Percentiles rank a stretch among this genome's conserved stretches.
phyloP scores from a whole-genome alignment of 1,140 invertebrate genomes.

The Helicoverpa zea region DNA sequence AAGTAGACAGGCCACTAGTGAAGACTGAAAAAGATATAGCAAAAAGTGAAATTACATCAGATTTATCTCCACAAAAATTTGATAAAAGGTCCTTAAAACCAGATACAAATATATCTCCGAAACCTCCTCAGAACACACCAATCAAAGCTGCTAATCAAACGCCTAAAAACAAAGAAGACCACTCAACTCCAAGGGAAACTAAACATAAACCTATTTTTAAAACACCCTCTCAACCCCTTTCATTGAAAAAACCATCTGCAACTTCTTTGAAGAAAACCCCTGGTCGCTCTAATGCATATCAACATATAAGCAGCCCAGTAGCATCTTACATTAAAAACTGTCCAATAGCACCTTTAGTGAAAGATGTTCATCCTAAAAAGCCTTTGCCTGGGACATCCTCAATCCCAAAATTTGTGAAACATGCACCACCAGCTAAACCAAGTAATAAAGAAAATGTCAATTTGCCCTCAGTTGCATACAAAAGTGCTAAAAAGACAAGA shows the following conservation, averaged over 20 bases:
- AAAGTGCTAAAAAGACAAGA: conserved; percentile 73
- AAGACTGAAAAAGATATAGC: conserved; percentile 4
- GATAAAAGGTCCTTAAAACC: not conserved
- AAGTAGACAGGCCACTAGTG: conserved; percentile 17
- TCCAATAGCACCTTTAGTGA: conserved; percentile 70
- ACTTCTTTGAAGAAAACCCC: conserved; percentile 64
- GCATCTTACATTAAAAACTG: conserved; percentile 74
- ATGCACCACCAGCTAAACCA: conserved; percentile 47
- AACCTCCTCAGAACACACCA: conserved; percentile 34
- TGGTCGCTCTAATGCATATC: conserved; percentile 62
- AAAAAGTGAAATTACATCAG: not conserved
- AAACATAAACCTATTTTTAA: conserved; percentile 61
- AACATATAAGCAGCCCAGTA: conserved; percentile 74
- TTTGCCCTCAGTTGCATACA: conserved; percentile 71
- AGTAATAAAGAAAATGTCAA: conserved; percentile 69
- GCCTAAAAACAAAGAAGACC: conserved; percentile 26
- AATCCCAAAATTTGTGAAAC: conserved; percentile 66
- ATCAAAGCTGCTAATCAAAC: conserved; percentile 28
- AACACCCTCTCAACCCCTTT: conserved; percentile 63
- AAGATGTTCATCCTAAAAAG: conserved; percentile 72
- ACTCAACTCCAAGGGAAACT: conserved; percentile 49
- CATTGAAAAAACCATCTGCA: conserved; percentile 57
- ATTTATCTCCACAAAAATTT: not conserved
- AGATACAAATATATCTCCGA: not conserved
- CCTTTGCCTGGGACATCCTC: conserved; percentile 61